A percentile compares a stretch with the other conserved stretches of the same genome.
Evolutionary conservation across 2,797 vertebrate species (phyloP).

Genomic region (Limosa lapponica): DNA sequence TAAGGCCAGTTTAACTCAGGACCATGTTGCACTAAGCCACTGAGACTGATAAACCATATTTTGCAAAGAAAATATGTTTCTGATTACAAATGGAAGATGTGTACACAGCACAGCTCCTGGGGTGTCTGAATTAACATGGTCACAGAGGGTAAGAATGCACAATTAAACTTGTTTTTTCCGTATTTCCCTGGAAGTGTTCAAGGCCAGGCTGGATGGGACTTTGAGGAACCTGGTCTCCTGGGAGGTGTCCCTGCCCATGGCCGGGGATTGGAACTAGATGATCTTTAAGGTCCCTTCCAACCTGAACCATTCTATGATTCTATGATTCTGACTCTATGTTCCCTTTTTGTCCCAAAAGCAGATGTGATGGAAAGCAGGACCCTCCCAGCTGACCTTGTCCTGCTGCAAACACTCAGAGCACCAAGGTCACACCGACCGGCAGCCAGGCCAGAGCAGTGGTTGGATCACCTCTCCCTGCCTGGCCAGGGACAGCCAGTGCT

Average conservation of each 20-base stretch:
- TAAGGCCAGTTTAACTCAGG: not conserved
- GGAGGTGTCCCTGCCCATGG: no score
- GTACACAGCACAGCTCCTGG: not conserved
- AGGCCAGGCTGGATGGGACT: no score
- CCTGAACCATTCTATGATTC: no score
- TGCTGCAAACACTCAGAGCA: not conserved
- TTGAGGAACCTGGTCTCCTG: no score
- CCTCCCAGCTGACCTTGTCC: not conserved
- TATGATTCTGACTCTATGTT: not conserved
- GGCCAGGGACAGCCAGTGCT: not conserved
- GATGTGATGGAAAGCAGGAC: not conserved
- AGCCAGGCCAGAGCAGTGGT: not conserved
- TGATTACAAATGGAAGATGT: not conserved
- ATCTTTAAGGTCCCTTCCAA: no score
- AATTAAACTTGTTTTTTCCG: not conserved
- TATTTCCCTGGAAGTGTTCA: no score
- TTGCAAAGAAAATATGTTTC: not conserved
- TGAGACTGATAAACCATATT: not conserved
- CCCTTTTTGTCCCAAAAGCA: not conserved
- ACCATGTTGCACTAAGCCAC: not conserved
- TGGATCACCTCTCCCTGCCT: not conserved
- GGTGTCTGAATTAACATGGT: not conserved
- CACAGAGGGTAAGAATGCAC: not conserved
- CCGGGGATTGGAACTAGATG: no score
- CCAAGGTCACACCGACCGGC: accelerated